Evolutionary conservation across 2,113 vertebrate genomes (phyloP).

Genomic region (Himantopus leucocephalus): DNA sequence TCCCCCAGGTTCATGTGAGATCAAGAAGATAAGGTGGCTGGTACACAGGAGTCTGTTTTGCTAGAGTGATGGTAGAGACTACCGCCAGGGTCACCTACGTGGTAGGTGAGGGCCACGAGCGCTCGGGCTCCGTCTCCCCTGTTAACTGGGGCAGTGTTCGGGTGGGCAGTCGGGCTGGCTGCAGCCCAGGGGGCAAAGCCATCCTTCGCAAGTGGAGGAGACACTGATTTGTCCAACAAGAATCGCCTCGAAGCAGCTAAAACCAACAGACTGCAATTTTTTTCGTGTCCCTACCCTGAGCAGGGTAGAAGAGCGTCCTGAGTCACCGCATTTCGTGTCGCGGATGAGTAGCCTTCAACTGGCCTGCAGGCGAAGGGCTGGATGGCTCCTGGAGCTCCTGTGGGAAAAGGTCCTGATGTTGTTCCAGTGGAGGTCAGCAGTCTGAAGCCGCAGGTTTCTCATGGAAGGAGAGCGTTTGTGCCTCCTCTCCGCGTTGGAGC

Average conservation of each 20-base stretch:
- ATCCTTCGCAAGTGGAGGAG: accelerated
- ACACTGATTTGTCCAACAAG: background rate
- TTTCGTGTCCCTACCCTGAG: background rate
- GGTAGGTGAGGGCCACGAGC: background rate
- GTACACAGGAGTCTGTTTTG: background rate
- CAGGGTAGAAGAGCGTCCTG: background rate
- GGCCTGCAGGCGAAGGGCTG: background rate
- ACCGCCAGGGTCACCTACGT: accelerated
- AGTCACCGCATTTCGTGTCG: accelerated
- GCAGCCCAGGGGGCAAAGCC: background rate
- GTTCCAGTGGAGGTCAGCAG: background rate
- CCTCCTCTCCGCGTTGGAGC: too few species aligned
- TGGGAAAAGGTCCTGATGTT: background rate
- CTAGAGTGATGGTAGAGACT: too few species aligned
- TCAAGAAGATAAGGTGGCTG: background rate
- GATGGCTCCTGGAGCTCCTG: background rate
- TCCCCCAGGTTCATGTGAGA: background rate
- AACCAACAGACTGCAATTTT: background rate
- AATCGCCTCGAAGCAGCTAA: background rate
- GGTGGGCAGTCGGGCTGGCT: background rate
- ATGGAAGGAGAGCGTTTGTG: background rate
- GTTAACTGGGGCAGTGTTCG: accelerated
- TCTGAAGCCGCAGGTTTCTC: background rate
- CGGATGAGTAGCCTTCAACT: background rate
- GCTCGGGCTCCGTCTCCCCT: background rate